Base-by-base conservation (phyloP, 2,113 vertebrate genomes). In the Nothocercus julius region DNA sequence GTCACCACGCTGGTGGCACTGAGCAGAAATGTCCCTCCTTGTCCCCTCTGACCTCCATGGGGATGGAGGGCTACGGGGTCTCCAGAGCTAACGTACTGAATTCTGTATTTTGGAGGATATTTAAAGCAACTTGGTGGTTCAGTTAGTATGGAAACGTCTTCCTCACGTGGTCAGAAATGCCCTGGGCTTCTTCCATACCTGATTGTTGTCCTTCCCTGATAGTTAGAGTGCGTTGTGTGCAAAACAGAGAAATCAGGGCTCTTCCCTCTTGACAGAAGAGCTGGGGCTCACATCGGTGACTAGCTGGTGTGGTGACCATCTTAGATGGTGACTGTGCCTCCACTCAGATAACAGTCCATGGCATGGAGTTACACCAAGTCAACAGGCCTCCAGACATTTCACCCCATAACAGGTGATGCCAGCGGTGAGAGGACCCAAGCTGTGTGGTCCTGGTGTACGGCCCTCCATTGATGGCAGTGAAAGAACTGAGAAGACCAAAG, bases 261-360 rank as follows among this genome's bases (percentile, higher is more conserved):
- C 11, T 81, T 83, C 44, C 22, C 49, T 83, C 59, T 25, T 1
- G 0, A 1, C 5, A 51, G 17, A 0, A 0, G 36, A 36, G n/a
- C 21, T 49, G 49, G 64, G 49, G 13, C 68, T 34, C 58, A 22
- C 40, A 34, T 42, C 77, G 28, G 24, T 24, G 40, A 49, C 36
- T 20, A 27, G n/a, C 40, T 27, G 0, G 0, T 53, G 74, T 13
- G 82, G 11, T 34, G 58, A 54, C 58, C 0, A 0, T 85, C 61
- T 70, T 24, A 2, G 8, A 6, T 21, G 32, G 5, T 30, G 54
- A 30, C 28, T 30, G 27, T 56, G 69, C 7, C 28, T 7, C 83
- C 40, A 34, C n/a, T 82, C 9, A 20, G 19, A 58, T n/a, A 61
- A 32, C 20, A 63, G 42, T 45, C 44, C 51, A 2, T 5, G 16